Conservation (phyloP, 2,113 vertebrate species). For the Arizona elegans region DNA sequence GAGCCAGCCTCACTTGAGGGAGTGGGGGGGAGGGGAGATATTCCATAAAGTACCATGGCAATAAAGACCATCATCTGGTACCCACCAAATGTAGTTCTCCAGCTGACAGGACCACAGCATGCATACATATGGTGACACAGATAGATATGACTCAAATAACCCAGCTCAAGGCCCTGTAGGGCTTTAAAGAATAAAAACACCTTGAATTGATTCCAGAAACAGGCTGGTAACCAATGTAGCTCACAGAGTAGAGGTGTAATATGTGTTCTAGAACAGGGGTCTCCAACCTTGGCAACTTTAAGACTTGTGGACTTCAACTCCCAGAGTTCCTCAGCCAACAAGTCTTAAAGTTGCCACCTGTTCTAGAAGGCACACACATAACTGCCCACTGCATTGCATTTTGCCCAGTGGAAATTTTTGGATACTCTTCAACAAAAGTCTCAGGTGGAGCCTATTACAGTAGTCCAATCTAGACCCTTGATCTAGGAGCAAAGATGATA, state of each 20-base stretch:
- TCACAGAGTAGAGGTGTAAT: background rate
- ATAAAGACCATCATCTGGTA: background rate
- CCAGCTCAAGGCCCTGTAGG: background rate
- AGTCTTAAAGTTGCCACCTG: too few relatives aligned
- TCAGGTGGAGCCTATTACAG: background rate
- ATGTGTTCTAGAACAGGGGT: background rate
- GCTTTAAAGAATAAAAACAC: background rate
- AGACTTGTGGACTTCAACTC: too few relatives aligned
- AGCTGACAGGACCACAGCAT: background rate
- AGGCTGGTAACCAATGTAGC: background rate
- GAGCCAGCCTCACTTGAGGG: background rate
- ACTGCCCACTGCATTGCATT: background rate
- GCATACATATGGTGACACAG: background rate
- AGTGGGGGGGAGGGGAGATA: background rate
- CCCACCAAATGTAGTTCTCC: background rate
- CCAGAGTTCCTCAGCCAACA: too few relatives aligned
- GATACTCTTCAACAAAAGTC: background rate
- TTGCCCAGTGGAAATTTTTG: background rate
- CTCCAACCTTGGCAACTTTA: too few relatives aligned
- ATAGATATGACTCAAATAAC: background rate
- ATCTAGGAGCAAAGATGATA: background rate
- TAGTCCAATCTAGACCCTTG: background rate
- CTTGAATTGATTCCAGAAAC: background rate
- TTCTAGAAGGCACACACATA: background rate
- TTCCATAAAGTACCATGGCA: background rate